Base-by-base conservation (phyloP, 2,797 vertebrate genomes). In the Pseudotriccus pelzelni region DNA sequence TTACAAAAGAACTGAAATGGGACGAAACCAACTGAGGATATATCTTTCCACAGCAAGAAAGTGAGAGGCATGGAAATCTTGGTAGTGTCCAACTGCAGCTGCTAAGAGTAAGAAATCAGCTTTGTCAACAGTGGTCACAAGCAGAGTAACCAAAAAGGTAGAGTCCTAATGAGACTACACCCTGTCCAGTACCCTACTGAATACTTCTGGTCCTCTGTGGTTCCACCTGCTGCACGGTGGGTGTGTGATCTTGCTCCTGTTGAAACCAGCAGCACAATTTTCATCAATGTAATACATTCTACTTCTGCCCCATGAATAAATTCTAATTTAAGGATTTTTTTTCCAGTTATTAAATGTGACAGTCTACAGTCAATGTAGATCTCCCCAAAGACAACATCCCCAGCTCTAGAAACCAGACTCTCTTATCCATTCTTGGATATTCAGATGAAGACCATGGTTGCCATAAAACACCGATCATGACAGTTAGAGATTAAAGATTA, bases 181-280 rank as follows among this genome's bases (percentile, higher is more conserved):
- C 1, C 0, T 34, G 28, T 6, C 10, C 5, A 1, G 23, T 11
- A 24, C 7, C 15, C 18, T 44, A 19, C 2, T 15, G 58, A 84
- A 69, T 20, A 17, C 14, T 78, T 46, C 47, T 76, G 30, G n/a
- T 59, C 27, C n/a, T 79, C 43, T 73, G 15, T 30, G 47, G 69
- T 17, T 55, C 25, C 34, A 75, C 9, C 9, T 34, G 6, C 44
- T 16, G 22, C 27, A 20, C 10, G 27, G 14, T 23, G 23, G 17
- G 23, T 34, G 8, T 43, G 36, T 37, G 63, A 79, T 10, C 50
- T 15, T 44, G 28, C 41, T 88, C 14, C n/a, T 75, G 12, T 7
- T 37, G 69, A 75, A 86, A 68, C 10, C 13, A 72, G 17, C 4
- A 23, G 53, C 14, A 87, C 88, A 83, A 47, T 75, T 39, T 60